Conservation (phyloP, 2,888 invertebrate species). For the Zhuqinia jingwanae region DNA sequence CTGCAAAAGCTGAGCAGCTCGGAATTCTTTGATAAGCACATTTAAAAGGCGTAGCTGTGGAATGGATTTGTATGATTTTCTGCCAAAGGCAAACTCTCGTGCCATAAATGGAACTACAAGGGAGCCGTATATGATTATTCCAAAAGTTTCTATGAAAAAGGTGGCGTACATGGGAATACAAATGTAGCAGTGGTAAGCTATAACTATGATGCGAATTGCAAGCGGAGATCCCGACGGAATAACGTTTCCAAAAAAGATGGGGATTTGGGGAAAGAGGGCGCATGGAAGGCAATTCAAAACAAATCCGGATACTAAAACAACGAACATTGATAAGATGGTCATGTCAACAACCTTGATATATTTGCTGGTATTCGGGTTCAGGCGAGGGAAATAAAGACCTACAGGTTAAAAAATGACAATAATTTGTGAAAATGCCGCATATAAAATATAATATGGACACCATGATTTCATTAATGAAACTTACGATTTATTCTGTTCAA, state of each 20-base stretch:
- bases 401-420: neutral
- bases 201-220: neutral
- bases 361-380: neutral
- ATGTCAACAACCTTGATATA: neutral
- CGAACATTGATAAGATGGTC: neutral
- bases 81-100: neutral
- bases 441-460: too few species aligned
- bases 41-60: neutral
- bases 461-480: neutral
- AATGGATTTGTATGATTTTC: neutral
- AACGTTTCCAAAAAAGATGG: slow-evolving; percentile 1
- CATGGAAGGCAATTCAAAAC: neutral
- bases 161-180: neutral
- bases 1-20: slow-evolving; percentile 17
- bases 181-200: slow-evolving; percentile 5
- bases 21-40: neutral
- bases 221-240: neutral
- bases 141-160: neutral
- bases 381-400: neutral
- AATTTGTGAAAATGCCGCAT: neutral
- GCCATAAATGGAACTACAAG: slow-evolving; percentile 12
- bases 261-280: neutral
- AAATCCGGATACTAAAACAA: neutral
- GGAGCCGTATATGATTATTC: neutral
- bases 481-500: slow-evolving; percentile 24